Conservation (phyloP, 2,888 invertebrate species). For the Cotesia congregata region DNA sequence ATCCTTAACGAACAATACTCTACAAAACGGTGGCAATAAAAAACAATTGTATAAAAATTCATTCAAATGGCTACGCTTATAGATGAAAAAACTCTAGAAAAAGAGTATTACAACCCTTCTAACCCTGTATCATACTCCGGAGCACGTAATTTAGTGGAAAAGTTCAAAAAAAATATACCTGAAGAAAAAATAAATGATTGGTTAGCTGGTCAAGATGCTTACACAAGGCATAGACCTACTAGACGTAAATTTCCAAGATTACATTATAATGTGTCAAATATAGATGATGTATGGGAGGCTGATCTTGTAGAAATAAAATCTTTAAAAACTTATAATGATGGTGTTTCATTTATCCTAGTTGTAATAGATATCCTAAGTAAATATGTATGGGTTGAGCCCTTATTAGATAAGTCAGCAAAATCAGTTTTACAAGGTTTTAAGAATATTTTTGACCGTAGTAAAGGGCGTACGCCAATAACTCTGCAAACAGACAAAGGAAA, state of each 20-base stretch:
- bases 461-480: no score
- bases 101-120: constrained; percentile 19
- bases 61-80: neutral
- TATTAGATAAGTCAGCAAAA: constrained; percentile 40
- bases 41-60: neutral
- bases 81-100: neutral
- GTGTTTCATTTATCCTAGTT: constrained; percentile 28
- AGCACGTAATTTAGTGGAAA: constrained; percentile 21
- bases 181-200: constrained; percentile 21
- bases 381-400: constrained; percentile 44
- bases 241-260: constrained; percentile 30
- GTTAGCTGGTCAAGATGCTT: constrained; percentile 1
- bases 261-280: constrained; percentile 35
- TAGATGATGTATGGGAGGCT: constrained; percentile 42
- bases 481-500: no score
- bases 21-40: neutral
- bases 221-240: neutral
- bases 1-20: neutral
- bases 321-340: constrained; percentile 43
- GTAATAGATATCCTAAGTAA: constrained; percentile 34
- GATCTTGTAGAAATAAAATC: constrained; percentile 35
- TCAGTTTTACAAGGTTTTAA: neutral
- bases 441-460: neutral
- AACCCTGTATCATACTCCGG: constrained; percentile 32
- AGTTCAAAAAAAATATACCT: constrained; percentile 5